Percentiles rank a stretch among this genome's conserved stretches.
phyloP scores from a whole-genome alignment of 2,888 invertebrate species.

The Heliconius charithonia region DNA sequence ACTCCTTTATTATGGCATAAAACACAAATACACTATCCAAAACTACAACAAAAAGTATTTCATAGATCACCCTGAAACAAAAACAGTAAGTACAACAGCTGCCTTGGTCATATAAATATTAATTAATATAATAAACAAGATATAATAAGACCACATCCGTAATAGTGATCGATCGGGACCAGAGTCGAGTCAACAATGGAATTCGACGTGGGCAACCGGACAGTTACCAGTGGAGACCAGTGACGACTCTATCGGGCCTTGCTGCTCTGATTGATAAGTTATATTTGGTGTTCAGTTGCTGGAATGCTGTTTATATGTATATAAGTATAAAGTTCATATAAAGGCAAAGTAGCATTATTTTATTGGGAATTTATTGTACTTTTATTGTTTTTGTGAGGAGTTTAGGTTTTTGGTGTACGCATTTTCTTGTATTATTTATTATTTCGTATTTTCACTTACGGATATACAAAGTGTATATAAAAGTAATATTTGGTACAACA shows the following conservation, averaged over 20 bases:
- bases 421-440: too few relatives aligned
- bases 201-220: constrained; percentile 51
- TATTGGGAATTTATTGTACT: background rate
- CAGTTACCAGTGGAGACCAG: constrained; percentile 39
- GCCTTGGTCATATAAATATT: constrained; percentile 72
- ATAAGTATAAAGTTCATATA: background rate
- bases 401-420: background rate
- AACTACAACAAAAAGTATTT: background rate
- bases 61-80: constrained; percentile 28
- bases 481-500: background rate
- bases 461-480: too few relatives aligned
- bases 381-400: too few relatives aligned
- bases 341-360: background rate
- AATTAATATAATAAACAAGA: constrained; percentile 76
- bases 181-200: constrained; percentile 47
- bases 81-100: constrained; percentile 26
- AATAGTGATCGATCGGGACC: constrained; percentile 75
- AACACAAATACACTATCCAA: too few relatives aligned
- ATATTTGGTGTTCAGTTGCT: constrained; percentile 23
- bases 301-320: constrained; percentile 26
- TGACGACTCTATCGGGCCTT: constrained; percentile 43
- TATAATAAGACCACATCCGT: constrained; percentile 74
- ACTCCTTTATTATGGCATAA: too few relatives aligned
- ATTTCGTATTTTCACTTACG: too few relatives aligned
- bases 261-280: constrained; percentile 31